Evolutionary conservation across 2,888 invertebrate species (phyloP).

Genomic region (Emmelina monodactyla): DNA sequence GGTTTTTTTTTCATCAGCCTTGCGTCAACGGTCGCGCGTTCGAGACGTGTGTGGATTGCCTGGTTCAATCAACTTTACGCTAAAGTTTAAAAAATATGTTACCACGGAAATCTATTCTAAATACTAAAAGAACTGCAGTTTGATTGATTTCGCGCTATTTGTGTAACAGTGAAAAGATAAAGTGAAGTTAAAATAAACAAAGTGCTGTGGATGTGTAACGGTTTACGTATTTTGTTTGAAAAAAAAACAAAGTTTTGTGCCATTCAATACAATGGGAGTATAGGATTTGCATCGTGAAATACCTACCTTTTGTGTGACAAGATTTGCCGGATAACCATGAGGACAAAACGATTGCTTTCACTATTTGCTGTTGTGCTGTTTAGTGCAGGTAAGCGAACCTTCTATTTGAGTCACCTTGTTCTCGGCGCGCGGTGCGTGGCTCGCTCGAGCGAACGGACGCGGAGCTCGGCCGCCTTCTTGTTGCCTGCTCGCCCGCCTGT

Average conservation of each 20-base stretch:
- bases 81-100: slow-evolving; percentile 45
- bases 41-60: slow-evolving; percentile 30
- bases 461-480: too few species aligned
- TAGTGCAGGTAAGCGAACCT: slow-evolving; percentile 57
- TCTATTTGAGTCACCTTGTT: slow-evolving; percentile 38
- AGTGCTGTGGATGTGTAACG: slow-evolving; percentile 28
- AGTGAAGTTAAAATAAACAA: too few species aligned
- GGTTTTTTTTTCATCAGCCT: slow-evolving; percentile 39
- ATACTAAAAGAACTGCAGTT: too few species aligned
- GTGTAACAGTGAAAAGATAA: too few species aligned
- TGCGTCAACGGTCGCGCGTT: slow-evolving; percentile 45
- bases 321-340: slow-evolving; percentile 41
- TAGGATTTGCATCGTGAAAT: slow-evolving; percentile 33
- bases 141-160: too few species aligned
- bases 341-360: slow-evolving; percentile 51
- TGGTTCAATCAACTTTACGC: too few species aligned
- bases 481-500: too few species aligned
- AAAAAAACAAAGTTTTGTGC: not conserved
- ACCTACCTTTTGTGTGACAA: slow-evolving; percentile 29
- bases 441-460: too few species aligned
- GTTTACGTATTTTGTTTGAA: slow-evolving; percentile 21
- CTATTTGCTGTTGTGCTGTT: slow-evolving; percentile 53
- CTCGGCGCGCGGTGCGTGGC: slow-evolving; percentile 10
- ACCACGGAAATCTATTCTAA: slow-evolving; percentile 5
- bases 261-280: slow-evolving; percentile 35